phyloP scores from a whole-genome alignment of 2,888 invertebrate species.

The Drosophila phalerata region DNA sequence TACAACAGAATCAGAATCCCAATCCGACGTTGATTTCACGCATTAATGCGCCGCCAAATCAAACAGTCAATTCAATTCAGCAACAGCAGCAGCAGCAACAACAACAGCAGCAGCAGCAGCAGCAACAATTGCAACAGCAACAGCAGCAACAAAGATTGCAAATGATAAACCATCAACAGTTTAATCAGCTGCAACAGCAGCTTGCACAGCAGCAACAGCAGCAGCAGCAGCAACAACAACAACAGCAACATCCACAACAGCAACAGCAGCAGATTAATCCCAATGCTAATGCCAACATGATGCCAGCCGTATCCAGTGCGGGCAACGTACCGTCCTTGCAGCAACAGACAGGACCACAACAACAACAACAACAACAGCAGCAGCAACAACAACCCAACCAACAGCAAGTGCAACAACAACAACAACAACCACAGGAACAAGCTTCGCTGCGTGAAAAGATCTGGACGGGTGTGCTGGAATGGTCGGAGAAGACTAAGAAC shows the following conservation, averaged over 20 bases:
- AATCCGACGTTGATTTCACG: slow-evolving; percentile 88
- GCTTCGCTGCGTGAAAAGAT: slow-evolving; percentile 84
- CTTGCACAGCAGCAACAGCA: slow-evolving; percentile 63
- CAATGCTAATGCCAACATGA: slow-evolving; percentile 70
- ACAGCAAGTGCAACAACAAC: slow-evolving; percentile 70
- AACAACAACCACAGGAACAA: slow-evolving; percentile 71
- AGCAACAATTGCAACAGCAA: slow-evolving; percentile 71
- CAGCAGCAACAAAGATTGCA: slow-evolving; percentile 82
- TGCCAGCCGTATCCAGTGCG: slow-evolving; percentile 61
- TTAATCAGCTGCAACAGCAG: slow-evolving; percentile 81
- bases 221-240: slow-evolving; percentile 49
- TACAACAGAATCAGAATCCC: slow-evolving; percentile 83
- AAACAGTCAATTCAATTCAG: slow-evolving; percentile 81
- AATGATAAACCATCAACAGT: slow-evolving; percentile 83
- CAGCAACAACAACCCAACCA: slow-evolving; percentile 49
- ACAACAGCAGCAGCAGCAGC: slow-evolving; percentile 80
- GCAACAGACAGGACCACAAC: slow-evolving; percentile 77
- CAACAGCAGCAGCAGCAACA: slow-evolving; percentile 84
- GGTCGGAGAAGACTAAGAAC: slow-evolving; percentile 96
- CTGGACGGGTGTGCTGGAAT: slow-evolving; percentile 95
- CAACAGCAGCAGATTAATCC: slow-evolving; percentile 67
- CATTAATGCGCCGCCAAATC: slow-evolving; percentile 87
- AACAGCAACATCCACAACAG: slow-evolving; percentile 37
- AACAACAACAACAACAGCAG: slow-evolving; percentile 53
- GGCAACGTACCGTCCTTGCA: slow-evolving; percentile 59